Conservation (phyloP, 2,113 vertebrate genomes). For the Furnarius figulus region DNA sequence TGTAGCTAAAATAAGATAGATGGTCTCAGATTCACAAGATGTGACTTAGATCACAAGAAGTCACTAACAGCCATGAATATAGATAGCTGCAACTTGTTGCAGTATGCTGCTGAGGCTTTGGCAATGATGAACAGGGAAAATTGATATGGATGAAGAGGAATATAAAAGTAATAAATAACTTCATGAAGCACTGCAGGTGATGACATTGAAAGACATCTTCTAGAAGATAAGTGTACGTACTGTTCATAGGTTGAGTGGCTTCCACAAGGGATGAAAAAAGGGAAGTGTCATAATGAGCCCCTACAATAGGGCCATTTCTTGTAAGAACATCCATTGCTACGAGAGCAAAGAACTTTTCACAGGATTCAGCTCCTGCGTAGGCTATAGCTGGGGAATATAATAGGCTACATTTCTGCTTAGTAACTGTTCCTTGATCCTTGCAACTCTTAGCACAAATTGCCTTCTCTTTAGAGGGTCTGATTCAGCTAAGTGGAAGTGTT, state of each 20-base stretch:
- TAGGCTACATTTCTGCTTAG: background rate
- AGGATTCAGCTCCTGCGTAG: background rate
- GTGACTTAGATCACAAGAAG: background rate
- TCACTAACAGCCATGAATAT: accelerated
- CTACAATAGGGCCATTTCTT: background rate
- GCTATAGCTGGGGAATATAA: background rate
- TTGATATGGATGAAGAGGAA: background rate
- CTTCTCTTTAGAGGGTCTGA: background rate
- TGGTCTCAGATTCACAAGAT: background rate
- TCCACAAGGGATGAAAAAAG: background rate
- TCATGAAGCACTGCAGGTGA: background rate
- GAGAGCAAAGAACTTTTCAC: background rate
- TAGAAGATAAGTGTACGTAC: background rate
- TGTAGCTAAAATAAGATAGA: background rate
- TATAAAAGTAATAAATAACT: background rate
- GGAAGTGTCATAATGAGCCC: background rate
- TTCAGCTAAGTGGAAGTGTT: conserved; percentile 12
- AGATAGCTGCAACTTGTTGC: background rate
- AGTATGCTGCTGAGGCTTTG: background rate
- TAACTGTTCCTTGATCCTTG: background rate
- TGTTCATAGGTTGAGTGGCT: background rate
- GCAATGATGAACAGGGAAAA: background rate
- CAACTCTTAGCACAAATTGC: background rate
- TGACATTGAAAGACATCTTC: background rate
- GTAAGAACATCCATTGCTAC: background rate